Evolutionary conservation across 2,113 vertebrate species (phyloP).

Genomic region (Heterotilapia buettikoferi): DNA sequence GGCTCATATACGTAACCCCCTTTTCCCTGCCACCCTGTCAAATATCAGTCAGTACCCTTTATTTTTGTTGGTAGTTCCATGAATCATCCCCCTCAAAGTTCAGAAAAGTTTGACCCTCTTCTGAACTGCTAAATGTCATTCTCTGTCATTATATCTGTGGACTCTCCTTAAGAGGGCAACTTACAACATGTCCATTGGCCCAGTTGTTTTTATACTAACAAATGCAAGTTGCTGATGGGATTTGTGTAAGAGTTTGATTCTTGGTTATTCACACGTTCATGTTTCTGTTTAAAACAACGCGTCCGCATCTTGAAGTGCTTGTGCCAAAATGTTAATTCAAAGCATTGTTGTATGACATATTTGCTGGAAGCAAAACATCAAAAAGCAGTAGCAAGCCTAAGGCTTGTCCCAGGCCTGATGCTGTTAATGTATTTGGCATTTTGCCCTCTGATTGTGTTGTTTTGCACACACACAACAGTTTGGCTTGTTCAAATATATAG

Average conservation of each 20-base stretch:
- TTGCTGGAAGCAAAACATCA: not conserved
- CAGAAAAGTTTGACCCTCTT: not conserved
- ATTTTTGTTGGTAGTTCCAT: not conserved
- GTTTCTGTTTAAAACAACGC: not conserved
- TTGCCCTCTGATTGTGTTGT: not conserved
- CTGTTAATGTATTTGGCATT: not conserved
- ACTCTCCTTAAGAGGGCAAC: not conserved
- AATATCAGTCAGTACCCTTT: not conserved
- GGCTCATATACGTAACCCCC: not conserved
- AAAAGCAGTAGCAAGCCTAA: not conserved
- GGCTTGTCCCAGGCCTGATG: not conserved
- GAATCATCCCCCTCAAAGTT: not conserved
- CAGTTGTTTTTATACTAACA: not conserved
- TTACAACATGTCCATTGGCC: not conserved
- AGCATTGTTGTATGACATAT: not conserved
- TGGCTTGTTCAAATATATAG: not conserved
- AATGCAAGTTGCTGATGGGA: not conserved
- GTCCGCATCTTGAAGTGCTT: not conserved
- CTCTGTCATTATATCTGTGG: not conserved
- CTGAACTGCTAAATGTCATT: not conserved
- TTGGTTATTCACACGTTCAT: not conserved
- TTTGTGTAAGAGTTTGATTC: not conserved
- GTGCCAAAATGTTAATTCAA: not conserved
- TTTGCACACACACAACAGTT: not conserved
- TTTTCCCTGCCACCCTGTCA: not conserved